These are phyloP conservation scores for Leucophenga varia DNA, from an alignment of 1,140 invertebrate species.

Conservation along the genomic window DNA sequence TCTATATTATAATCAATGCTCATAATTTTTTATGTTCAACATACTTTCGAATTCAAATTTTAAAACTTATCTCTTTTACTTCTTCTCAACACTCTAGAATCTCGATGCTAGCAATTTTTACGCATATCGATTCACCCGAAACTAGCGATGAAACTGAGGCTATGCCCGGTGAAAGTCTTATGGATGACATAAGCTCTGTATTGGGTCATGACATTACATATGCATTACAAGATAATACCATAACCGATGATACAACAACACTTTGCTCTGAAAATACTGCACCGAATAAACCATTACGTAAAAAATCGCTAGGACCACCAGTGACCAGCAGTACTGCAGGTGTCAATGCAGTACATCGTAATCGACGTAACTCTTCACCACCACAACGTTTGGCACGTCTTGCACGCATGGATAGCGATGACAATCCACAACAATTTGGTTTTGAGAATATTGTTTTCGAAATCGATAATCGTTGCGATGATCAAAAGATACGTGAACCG, in stretches of 20 bases:
- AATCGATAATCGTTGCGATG: conserved; percentile 60
- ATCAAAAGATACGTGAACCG: conserved; percentile 59
- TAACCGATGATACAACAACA: conserved; percentile 67
- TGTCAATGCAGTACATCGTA: conserved; percentile 48
- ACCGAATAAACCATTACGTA: conserved; percentile 52
- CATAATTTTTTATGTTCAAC: no score
- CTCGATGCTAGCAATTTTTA: conserved; percentile 62
- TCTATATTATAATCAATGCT: no score
- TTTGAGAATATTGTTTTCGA: conserved; percentile 70
- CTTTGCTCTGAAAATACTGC: conserved; percentile 61
- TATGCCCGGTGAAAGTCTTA: conserved; percentile 71
- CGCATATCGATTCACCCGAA: conserved; percentile 80
- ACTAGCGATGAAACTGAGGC: conserved; percentile 72
- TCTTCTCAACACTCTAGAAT: conserved; percentile 21
- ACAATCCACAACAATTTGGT: conserved; percentile 63
- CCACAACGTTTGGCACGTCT: conserved; percentile 29
- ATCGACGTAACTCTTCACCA: conserved; percentile 56
- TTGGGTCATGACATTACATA: conserved; percentile 67
- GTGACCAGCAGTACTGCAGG: conserved; percentile 37
- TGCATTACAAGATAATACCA: conserved; percentile 66
- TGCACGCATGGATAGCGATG: conserved; percentile 55
- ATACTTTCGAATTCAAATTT: neutral
- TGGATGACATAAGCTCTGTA: conserved; percentile 75
- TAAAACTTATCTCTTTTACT: no score
- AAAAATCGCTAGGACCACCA: conserved; percentile 37